Conservation (phyloP, 2,888 invertebrate genomes). For the Ectemnius continuus region DNA sequence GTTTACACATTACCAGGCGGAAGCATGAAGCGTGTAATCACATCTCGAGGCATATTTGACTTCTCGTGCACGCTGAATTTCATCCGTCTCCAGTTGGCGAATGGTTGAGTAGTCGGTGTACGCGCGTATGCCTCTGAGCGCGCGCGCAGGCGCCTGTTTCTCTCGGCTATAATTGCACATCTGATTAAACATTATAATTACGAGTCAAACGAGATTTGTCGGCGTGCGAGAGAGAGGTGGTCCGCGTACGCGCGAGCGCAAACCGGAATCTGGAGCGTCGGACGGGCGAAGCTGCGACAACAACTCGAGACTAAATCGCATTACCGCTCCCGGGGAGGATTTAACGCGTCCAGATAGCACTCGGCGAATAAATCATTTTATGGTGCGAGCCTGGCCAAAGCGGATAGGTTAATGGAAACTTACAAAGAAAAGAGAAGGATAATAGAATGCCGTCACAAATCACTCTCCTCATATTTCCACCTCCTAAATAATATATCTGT, state of each 20-base stretch:
- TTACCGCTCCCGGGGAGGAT: neutral
- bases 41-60: constrained; percentile 50
- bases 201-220: constrained; percentile 56
- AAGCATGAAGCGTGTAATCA: constrained; percentile 44
- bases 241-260: too few species aligned
- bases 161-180: neutral
- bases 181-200: constrained; percentile 63
- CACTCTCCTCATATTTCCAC: too few species aligned
- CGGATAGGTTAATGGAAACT: too few species aligned
- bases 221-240: neutral
- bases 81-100: constrained; percentile 37
- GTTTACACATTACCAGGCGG: constrained; percentile 7
- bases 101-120: constrained; percentile 9
- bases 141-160: too few species aligned
- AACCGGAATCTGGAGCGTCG: constrained; percentile 32
- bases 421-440: too few species aligned
- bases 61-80: constrained; percentile 42
- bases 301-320: constrained; percentile 10
- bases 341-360: neutral
- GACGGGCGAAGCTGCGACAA: neutral
- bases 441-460: too few species aligned
- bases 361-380: too few species aligned
- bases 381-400: too few species aligned
- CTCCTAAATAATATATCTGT: too few species aligned
- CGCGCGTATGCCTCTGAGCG: too few species aligned